phyloP scores from a whole-genome alignment of 2,113 vertebrate genomes.

The Amia ocellicauda region DNA sequence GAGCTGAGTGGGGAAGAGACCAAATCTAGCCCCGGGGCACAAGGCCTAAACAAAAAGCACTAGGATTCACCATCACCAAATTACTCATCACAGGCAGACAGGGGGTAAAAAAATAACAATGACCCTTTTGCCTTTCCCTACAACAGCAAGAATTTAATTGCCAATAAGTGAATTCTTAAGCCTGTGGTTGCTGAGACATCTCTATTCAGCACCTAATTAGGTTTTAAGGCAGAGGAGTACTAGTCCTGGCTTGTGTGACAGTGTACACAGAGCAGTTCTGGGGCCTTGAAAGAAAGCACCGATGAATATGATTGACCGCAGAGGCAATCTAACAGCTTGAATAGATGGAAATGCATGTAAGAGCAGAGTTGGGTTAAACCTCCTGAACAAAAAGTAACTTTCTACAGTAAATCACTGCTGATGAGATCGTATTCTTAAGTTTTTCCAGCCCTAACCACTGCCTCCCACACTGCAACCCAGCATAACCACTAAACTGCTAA shows the following conservation, averaged over 20 bases:
- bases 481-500: background rate
- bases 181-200: background rate
- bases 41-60: background rate
- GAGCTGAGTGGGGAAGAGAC: background rate
- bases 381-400: conserved; percentile 36
- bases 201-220: conserved; percentile 7
- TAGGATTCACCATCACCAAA: conserved; percentile 4
- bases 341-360: conserved; percentile 10
- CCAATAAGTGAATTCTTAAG: background rate
- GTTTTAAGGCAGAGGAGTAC: background rate
- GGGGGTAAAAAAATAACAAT: conserved; percentile 12
- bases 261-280: background rate
- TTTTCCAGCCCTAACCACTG: background rate
- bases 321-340: conserved; percentile 18
- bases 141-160: background rate
- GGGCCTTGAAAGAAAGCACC: conserved; percentile 28
- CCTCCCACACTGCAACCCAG: background rate
- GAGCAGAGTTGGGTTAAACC: conserved; percentile 27
- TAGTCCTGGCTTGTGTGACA: conserved; percentile 9
- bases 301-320: conserved; percentile 19
- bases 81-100: conserved; percentile 24
- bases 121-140: conserved; percentile 9
- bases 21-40: conserved; percentile 4
- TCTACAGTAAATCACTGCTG: too few relatives aligned
- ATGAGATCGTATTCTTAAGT: too few relatives aligned